Evolutionary conservation across 23 tunicate genomes (phyloP), one percentile per base, ranked within the genome.

Genomic region (Halocynthia aurantium): DNA sequence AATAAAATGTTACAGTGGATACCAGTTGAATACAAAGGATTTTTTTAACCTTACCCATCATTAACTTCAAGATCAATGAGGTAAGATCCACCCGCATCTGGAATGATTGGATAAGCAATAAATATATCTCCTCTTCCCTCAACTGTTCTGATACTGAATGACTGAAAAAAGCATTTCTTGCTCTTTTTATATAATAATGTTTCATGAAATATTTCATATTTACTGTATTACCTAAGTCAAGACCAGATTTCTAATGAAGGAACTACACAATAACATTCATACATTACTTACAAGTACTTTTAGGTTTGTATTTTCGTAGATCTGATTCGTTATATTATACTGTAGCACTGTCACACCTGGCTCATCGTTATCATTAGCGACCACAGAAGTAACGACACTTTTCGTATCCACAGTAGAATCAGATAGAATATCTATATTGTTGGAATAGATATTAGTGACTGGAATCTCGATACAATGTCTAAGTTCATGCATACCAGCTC

Each of bases 291-390:
- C 44, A 31, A 31, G 1, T 31, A 31, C 44, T 31, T 31, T 31
- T 1, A 31, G 1, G 44, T 31, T 31, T 31, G 44, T 31, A 31
- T 31, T 31, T 31, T 31, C 44, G 44, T 31, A 31, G 44, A 31
- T 31, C 44, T 31, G 44, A 31, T 31, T 31, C 44, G 44, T 31
- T 31, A 31, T 31, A 31, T 31, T 31, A 31, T 31, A 87, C 7
- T 64, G 20, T 40, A 82, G 70, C 8, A 50, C 70, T 57, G 93
- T 61, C 55, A 82, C 77, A 8, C 40, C 75, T 8, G 69, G 80
- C 17, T 44, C 61, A 53, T 87, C 93, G 20, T 10, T 15, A 49
- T 87, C 93, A 54, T 31, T 52, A 21, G 86, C 93, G 13, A 53
- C 31, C 22, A 87, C 86, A 63, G 69, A 58, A 22, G 65, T 40